phyloP scores from a whole-genome alignment of 2,888 invertebrate genomes.

The Apotomis capreana region DNA sequence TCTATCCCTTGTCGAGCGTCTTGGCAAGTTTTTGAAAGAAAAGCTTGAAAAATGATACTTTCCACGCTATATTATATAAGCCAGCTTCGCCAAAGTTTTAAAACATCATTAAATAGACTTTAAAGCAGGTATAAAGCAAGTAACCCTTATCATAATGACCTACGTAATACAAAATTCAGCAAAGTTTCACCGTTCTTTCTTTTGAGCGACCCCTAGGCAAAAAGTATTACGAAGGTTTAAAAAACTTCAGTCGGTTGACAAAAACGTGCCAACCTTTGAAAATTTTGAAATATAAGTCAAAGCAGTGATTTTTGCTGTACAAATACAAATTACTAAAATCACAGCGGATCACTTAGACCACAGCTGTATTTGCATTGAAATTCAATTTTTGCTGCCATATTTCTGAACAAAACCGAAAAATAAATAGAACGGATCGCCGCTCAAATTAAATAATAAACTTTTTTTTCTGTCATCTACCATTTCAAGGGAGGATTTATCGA shows the following conservation, averaged over 20 bases:
- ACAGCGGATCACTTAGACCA: slow-evolving; percentile 23
- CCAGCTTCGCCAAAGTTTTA: slow-evolving; percentile 28
- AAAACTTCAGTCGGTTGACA: slow-evolving; percentile 37
- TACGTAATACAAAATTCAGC: slow-evolving; percentile 42
- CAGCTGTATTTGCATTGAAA: slow-evolving; percentile 26
- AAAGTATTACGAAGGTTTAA: slow-evolving; percentile 40
- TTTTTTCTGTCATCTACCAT: slow-evolving; percentile 34
- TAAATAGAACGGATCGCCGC: slow-evolving; percentile 27
- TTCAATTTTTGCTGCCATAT: slow-evolving; percentile 24
- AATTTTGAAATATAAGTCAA: slow-evolving; percentile 26
- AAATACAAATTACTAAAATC: slow-evolving; percentile 23
- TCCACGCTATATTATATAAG: slow-evolving; percentile 24
- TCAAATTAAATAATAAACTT: slow-evolving; percentile 33
- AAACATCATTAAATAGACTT: slow-evolving; percentile 40
- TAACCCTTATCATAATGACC: slow-evolving; percentile 42
- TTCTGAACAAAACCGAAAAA: slow-evolving; percentile 20
- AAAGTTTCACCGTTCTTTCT: slow-evolving; percentile 41
- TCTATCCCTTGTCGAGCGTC: slow-evolving; percentile 6
- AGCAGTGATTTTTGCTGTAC: slow-evolving; percentile 9
- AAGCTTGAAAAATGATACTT: slow-evolving; percentile 28
- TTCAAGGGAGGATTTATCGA: slow-evolving; percentile 33
- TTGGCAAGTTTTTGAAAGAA: slow-evolving; percentile 18
- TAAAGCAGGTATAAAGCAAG: slow-evolving; percentile 39
- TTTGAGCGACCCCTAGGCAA: slow-evolving; percentile 41
- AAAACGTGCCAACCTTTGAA: slow-evolving; percentile 32